These are phyloP conservation scores for Bubo scandiacus DNA, from an alignment of 2,113 vertebrate species.

Conservation along the genomic window DNA sequence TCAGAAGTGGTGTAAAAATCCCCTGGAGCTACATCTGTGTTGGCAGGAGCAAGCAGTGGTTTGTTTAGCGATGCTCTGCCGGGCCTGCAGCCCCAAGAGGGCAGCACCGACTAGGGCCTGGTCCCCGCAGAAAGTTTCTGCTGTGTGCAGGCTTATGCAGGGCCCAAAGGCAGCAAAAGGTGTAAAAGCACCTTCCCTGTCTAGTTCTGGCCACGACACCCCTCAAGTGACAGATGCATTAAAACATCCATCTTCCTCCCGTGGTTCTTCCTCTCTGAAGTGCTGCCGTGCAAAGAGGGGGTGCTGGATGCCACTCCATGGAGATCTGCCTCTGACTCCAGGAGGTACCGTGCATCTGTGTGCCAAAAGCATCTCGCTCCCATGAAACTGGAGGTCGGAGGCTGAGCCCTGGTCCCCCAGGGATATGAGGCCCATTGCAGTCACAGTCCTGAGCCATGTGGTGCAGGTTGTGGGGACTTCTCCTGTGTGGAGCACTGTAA, in stretches of 20 bases:
- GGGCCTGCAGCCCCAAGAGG: background rate
- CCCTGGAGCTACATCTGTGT: fast-evolving
- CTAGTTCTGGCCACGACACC: background rate
- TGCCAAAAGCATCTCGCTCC: background rate
- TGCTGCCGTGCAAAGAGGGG: background rate
- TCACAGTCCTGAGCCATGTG: fast-evolving
- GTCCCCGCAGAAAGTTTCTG: fast-evolving
- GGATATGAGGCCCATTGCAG: background rate
- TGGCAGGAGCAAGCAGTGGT: fast-evolving
- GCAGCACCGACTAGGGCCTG: background rate
- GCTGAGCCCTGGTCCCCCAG: background rate
- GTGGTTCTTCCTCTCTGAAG: background rate
- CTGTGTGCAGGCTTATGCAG: background rate
- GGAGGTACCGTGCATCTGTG: fast-evolving
- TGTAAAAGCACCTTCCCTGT: background rate
- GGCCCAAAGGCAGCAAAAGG: background rate
- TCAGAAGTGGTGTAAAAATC: background rate
- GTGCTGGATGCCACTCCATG: background rate
- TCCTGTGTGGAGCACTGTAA: background rate
- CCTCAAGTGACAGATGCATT: fast-evolving
- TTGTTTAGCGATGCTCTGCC: fast-evolving
- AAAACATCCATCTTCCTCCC: background rate
- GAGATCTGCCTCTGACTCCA: background rate
- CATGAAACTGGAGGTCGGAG: background rate
- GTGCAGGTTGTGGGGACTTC: background rate